Evolutionary conservation across 2,113 vertebrate genomes (phyloP).

Genomic region (Leptobrachium leishanense): DNA sequence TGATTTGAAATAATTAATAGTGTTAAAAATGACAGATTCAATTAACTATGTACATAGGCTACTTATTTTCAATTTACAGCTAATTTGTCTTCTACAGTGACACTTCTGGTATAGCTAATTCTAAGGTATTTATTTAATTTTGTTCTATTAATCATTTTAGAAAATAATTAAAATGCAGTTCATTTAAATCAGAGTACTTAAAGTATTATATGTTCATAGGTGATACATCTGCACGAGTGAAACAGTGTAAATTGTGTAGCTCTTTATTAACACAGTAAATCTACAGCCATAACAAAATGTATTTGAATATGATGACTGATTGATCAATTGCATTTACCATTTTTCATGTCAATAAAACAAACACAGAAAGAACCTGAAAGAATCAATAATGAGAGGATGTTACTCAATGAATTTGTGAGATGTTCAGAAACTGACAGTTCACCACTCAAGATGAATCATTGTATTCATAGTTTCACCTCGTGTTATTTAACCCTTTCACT

Average conservation of each 20-base stretch:
- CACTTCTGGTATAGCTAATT: conserved; percentile 24
- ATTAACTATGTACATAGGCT: conserved; percentile 27
- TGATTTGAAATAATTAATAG: conserved; percentile 26
- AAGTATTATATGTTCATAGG: background rate
- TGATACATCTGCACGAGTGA: background rate
- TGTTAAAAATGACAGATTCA: conserved; percentile 16
- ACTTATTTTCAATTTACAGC: conserved; percentile 29
- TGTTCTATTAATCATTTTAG: conserved; percentile 20
- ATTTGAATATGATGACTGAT: too few relatives aligned
- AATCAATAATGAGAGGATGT: too few relatives aligned
- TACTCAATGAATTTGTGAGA: too few relatives aligned
- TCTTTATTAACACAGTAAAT: background rate
- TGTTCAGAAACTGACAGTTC: too few relatives aligned
- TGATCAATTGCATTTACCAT: too few relatives aligned
- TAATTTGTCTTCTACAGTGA: conserved; percentile 33
- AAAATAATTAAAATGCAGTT: conserved; percentile 15
- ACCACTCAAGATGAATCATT: too few relatives aligned
- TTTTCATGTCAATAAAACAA: too few relatives aligned
- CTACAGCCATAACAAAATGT: background rate
- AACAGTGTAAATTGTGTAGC: background rate
- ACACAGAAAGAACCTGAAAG: too few relatives aligned
- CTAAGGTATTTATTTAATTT: conserved; percentile 17
- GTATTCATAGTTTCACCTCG: too few relatives aligned
- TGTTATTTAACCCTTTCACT: too few relatives aligned
- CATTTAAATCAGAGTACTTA: conserved; percentile 18